Percentiles rank a stretch among this genome's conserved stretches.
phyloP scores from a whole-genome alignment of 2,797 vertebrate genomes.

The Scleropages formosus region DNA sequence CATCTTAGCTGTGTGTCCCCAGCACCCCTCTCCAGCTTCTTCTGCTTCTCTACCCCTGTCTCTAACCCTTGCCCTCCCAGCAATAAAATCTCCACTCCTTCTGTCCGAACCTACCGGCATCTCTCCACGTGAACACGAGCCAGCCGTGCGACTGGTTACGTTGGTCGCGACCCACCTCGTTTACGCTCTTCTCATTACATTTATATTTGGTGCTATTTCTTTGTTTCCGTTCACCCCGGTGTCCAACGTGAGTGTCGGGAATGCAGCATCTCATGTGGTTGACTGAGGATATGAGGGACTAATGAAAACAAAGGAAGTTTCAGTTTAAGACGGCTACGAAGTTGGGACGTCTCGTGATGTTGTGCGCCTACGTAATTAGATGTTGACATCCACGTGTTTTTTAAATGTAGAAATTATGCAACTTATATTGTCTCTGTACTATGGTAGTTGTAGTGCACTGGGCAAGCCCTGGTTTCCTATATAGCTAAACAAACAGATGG shows the following conservation, averaged over 20 bases:
- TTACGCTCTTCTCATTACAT: not conserved
- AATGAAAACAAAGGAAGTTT: not conserved
- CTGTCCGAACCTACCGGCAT: not conserved
- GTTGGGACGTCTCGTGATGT: not conserved
- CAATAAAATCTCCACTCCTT: slow-evolving; percentile 25
- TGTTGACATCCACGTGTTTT: slow-evolving; percentile 12
- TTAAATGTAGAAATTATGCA: slow-evolving; percentile 34
- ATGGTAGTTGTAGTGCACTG: slow-evolving; percentile 29
- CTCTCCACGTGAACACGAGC: not conserved
- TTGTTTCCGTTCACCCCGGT: slow-evolving; percentile 19
- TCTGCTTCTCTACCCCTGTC: not conserved
- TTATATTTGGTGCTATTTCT: slow-evolving; percentile 34
- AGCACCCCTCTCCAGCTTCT: not conserved
- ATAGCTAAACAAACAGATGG: slow-evolving; percentile 16
- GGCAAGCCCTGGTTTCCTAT: slow-evolving; percentile 5
- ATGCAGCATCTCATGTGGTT: not conserved
- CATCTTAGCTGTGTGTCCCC: not conserved
- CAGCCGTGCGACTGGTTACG: slow-evolving; percentile 8
- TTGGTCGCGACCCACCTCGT: slow-evolving; percentile 20
- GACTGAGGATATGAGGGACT: slow-evolving; percentile 17
- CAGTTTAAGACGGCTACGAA: not conserved
- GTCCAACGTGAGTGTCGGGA: not conserved
- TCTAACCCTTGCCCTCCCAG: slow-evolving; percentile 24
- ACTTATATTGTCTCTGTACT: slow-evolving; percentile 26
- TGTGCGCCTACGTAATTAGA: slow-evolving; percentile 11